Base-by-base conservation (phyloP, 2,113 vertebrate genomes). In the Sialia sialis region DNA sequence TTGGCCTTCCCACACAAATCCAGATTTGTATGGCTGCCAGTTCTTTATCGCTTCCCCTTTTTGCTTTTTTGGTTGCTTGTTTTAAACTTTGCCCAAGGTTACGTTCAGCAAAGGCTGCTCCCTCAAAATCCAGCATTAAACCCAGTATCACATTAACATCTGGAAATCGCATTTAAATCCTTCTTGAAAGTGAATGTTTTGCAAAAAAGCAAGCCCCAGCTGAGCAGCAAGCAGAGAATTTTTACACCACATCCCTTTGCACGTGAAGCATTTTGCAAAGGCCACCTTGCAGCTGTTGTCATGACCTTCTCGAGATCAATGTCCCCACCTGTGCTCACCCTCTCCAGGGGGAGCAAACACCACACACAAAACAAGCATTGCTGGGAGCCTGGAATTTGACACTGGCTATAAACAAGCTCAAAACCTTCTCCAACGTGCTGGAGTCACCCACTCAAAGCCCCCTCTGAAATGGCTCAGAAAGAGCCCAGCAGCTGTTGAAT, bases 1-100 rank as follows among this genome's bases (percentile, higher is more conserved):
- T 43, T 67, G 29, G 63, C 85, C 85, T 90, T 92, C 85, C 85
- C 85, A 95, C 88, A 39, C 51, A 58, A 81, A 92, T 88, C 88
- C 72, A 67, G 63, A 76, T 36, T 7, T 82, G 78, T 27, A 3
- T 1, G 41, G 39, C 51, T 76, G 85, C 79, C 88, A 95, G 18
- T 11, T 54, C 82, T 85, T 73, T 60, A 87, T 85, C 49, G 0
- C 30, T 72, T 73, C 62, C 62, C 52, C 78, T 39, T 64, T 67
- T 51, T 23, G 26, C 27, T 34, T 64, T 29, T 41, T 43, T 27
- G 5, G n/a, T 56, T 68, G 49, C 16, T 73, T 74, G 25, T 44
- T 82, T 79, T 18, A 10, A 84, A 44, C 66, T 78, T 69, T 56
- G 62, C 70, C 52, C 67, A 64, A 85, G 70, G 70, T 91, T 56